Evolutionary conservation across 1,140 invertebrate genomes (phyloP).

Genomic region (Lepidurus couesii): DNA sequence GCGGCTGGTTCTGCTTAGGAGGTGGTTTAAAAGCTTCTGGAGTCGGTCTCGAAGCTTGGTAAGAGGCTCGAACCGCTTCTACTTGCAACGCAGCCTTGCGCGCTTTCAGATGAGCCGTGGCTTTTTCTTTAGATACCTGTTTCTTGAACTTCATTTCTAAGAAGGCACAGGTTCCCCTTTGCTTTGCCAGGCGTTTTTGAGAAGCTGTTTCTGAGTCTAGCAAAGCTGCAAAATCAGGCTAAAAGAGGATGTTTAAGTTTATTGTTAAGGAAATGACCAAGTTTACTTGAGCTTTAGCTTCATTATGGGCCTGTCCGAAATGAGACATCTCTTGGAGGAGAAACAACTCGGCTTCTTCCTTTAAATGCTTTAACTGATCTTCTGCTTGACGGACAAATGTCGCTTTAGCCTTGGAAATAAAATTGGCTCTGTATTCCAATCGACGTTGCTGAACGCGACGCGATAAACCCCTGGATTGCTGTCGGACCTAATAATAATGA

Average conservation of each 20-base stretch:
- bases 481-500: slow-evolving; percentile 1
- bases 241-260: background rate
- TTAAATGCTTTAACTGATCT: background rate
- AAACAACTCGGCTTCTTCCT: background rate
- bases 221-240: background rate
- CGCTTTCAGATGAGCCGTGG: background rate
- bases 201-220: background rate
- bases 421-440: background rate
- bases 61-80: background rate
- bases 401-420: background rate
- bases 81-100: background rate
- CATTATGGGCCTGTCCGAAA: background rate
- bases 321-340: background rate
- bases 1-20: background rate
- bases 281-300: background rate
- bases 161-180: background rate
- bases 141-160: background rate
- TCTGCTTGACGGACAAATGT: background rate
- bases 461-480: background rate
- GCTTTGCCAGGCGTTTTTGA: background rate
- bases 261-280: background rate
- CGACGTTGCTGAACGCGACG: background rate
- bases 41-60: background rate
- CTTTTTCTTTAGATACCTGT: background rate
- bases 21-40: background rate